Evolutionary conservation across 1,140 invertebrate species (phyloP).

Genomic region (Lepidurus arcticus): DNA sequence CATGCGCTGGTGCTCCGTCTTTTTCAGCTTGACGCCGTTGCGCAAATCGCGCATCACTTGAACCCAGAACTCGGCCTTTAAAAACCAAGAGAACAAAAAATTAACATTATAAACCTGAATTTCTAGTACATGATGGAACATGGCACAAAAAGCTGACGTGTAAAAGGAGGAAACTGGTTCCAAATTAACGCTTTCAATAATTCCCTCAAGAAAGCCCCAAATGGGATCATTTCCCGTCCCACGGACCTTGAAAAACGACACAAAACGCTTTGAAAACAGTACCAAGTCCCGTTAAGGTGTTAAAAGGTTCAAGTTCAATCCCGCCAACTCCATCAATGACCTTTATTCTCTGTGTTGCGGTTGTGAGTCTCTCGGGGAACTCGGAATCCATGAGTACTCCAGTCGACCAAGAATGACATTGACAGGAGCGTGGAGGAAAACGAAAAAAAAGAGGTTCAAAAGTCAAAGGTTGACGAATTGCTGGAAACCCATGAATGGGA

Average conservation of each 20-base stretch:
- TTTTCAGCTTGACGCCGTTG: conserved; percentile 85
- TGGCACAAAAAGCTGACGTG: background rate
- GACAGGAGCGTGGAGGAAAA: background rate
- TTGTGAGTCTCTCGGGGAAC: background rate
- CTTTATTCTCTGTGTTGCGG: background rate
- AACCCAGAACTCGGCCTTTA: conserved; percentile 89
- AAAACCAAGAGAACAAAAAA: conserved; percentile 34
- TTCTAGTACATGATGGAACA: conserved; percentile 22
- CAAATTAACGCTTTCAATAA: background rate
- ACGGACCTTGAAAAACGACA: background rate
- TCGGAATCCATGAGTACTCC: too few relatives aligned
- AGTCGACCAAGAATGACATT: background rate
- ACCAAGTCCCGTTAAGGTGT: conserved; percentile 3
- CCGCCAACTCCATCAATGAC: background rate
- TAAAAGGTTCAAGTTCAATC: conserved; percentile 12
- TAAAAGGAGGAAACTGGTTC: background rate
- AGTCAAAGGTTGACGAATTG: conserved; percentile 18
- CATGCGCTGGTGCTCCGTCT: conserved; percentile 59
- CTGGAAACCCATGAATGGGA: conserved; percentile 8
- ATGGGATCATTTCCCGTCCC: conserved; percentile 4
- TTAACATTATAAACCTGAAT: background rate
- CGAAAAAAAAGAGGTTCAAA: background rate
- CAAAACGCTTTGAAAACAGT: background rate
- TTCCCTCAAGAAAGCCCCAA: background rate
- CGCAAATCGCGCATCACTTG: conserved; percentile 85